Conservation (phyloP, 2,888 invertebrate species). For the Drosophila tripunctata region DNA sequence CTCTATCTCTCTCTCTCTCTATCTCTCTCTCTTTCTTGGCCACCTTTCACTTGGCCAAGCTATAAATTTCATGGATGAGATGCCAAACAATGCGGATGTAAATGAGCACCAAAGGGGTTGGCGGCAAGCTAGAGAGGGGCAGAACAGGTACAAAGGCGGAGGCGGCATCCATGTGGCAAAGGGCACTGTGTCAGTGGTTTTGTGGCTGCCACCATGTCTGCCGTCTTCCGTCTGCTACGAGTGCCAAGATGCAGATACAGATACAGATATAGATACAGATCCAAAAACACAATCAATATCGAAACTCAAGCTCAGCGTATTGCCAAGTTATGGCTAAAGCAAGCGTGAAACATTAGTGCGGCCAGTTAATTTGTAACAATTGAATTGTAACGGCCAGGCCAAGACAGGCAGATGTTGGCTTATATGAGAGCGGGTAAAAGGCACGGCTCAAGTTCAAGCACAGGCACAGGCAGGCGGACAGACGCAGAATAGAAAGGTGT, state of each 20-base stretch:
- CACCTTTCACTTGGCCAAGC: constrained; percentile 66
- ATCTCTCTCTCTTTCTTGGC: background rate
- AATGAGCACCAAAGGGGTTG: no score
- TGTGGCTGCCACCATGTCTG: constrained; percentile 44
- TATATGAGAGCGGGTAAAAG: constrained; percentile 58
- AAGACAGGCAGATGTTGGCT: constrained; percentile 28
- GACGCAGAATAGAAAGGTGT: constrained; percentile 75
- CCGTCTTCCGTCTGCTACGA: constrained; percentile 28
- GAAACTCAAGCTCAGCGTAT: background rate
- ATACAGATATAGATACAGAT: constrained; percentile 2
- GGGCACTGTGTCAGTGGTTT: constrained; percentile 75
- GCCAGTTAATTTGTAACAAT: constrained; percentile 75
- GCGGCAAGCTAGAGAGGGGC: constrained; percentile 12
- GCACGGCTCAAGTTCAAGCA: constrained; percentile 18
- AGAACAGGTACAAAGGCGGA: constrained; percentile 13
- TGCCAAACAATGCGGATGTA: constrained; percentile 76
- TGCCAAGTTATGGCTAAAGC: constrained; percentile 46
- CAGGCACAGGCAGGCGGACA: constrained; percentile 46
- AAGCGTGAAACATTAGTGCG: constrained; percentile 76
- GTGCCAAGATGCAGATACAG: constrained; percentile 27
- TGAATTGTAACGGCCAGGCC: constrained; percentile 70
- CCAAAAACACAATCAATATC: constrained; percentile 50
- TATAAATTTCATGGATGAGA: constrained; percentile 59
- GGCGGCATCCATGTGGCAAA: constrained; percentile 61
- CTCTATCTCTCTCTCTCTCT: background rate